Evolutionary conservation across 2,113 vertebrate species (phyloP), one percentile per base, ranked within the genome.

Genomic region (Rhinogobius similis): DNA sequence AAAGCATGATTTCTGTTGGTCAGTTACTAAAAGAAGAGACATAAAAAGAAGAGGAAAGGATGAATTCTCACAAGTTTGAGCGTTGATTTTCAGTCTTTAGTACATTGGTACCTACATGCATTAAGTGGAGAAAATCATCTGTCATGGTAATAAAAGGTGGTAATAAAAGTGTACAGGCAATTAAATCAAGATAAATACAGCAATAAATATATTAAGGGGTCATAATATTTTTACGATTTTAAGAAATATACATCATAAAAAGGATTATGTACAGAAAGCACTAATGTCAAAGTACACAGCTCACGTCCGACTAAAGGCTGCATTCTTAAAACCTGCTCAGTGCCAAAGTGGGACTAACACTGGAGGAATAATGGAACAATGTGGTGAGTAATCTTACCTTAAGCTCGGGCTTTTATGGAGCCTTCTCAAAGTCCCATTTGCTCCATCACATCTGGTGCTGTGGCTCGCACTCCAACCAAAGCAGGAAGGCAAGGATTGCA

Each of bases 331-430:
- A 41, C 32, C 66, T 62, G 12, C 56, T 16, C 56, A 8, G 46
- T 20, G 32, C 65, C 61, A 62, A 59, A 44, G 29, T 1, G 21
- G 41, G 29, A 44, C 10, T 13, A 36, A 63, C 48, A 36, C 59
- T 77, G 4, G 46, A 23, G 50, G 59, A 72, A 66, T 73, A 78
- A 81, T 65, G 53, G 53, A 7, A 11, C 58, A 73, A 66, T 26
- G 52, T 62, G 67, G 76, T 38, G 70, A 70, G 55, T 65, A 67
- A 80, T 85, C 78, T 76, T 76, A 87, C 72, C 55, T 70, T 76
- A 62, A 80, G 63, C 64, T 65, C 39, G 0, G 0, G 12, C 52
- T 79, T 84, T 72, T 71, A 70, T 72, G 62, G 29, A 5, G 59
- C 43, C 65, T 62, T 10, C 41, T 65, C 65, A 62, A 67, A 73